Percentiles rank a stretch among this genome's conserved stretches.
Conservation (phyloP, 2,888 invertebrate species). For the Macaria notata region DNA sequence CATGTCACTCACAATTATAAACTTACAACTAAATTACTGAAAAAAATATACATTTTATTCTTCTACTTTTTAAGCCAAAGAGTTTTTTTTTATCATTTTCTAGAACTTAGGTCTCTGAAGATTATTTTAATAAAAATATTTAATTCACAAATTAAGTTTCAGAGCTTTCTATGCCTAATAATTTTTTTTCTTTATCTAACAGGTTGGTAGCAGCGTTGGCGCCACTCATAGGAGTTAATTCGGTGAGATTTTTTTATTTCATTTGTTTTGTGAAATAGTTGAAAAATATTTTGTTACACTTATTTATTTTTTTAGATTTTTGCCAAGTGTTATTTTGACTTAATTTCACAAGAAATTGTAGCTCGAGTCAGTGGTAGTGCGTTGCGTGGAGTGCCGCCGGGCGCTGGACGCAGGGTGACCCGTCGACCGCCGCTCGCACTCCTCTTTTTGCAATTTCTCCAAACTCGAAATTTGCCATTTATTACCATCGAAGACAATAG, state of each 20-base stretch:
- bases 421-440: slow-evolving; percentile 59
- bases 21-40: neutral
- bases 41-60: neutral
- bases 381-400: slow-evolving; percentile 38
- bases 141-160: neutral
- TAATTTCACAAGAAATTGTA: slow-evolving; percentile 43
- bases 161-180: too few relatives aligned
- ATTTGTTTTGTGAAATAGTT: slow-evolving; percentile 7
- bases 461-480: slow-evolving; percentile 47
- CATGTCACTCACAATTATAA: neutral
- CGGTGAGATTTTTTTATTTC: slow-evolving; percentile 56
- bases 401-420: slow-evolving; percentile 48
- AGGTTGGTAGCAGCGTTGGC: slow-evolving; percentile 73
- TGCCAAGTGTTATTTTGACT: slow-evolving; percentile 7
- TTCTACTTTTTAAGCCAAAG: too few relatives aligned
- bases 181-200: slow-evolving; percentile 17
- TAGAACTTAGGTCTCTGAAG: too few relatives aligned
- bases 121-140: too few relatives aligned
- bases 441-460: slow-evolving; percentile 72
- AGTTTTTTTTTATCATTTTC: neutral
- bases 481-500: slow-evolving; percentile 26
- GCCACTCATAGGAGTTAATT: slow-evolving; percentile 60
- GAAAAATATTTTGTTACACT: neutral
- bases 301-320: too few relatives aligned
- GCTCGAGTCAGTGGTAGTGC: slow-evolving; percentile 55